Evolutionary conservation across 2,888 invertebrate species (phyloP).

Genomic region (Drosophila nr. perissopoda): DNA sequence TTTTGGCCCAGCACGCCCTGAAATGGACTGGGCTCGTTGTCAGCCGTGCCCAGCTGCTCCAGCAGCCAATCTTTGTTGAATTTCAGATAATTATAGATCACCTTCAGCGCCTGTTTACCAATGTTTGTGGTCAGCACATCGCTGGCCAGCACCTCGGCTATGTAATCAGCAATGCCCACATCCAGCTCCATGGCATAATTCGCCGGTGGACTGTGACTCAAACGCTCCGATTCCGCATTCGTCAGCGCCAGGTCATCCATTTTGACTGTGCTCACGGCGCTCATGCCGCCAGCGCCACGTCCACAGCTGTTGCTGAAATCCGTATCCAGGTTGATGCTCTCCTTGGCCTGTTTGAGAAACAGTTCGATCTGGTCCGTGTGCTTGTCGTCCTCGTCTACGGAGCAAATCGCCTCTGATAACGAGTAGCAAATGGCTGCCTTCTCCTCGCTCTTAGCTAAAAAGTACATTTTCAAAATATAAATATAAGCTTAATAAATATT

Average conservation of each 20-base stretch:
- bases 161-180: slow-evolving; percentile 85
- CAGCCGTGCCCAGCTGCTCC: slow-evolving; percentile 86
- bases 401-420: slow-evolving; percentile 91
- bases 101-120: slow-evolving; percentile 87
- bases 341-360: slow-evolving; percentile 87
- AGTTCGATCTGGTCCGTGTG: slow-evolving; percentile 90
- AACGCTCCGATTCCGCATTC: slow-evolving; percentile 75
- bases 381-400: slow-evolving; percentile 92
- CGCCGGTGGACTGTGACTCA: slow-evolving; percentile 82
- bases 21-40: slow-evolving; percentile 79
- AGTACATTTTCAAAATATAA: neutral
- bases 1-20: slow-evolving; percentile 84
- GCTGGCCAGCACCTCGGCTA: slow-evolving; percentile 87
- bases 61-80: slow-evolving; percentile 89
- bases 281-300: slow-evolving; percentile 71
- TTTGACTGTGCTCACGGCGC: slow-evolving; percentile 83
- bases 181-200: slow-evolving; percentile 83
- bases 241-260: slow-evolving; percentile 79
- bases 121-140: slow-evolving; percentile 88
- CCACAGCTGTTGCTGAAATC: slow-evolving; percentile 57
- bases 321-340: slow-evolving; percentile 85
- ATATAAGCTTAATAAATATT: neutral
- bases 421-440: slow-evolving; percentile 88
- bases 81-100: slow-evolving; percentile 88
- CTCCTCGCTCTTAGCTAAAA: slow-evolving; percentile 60